Percentiles rank a stretch among this genome's conserved stretches.
Conservation (phyloP, 2,113 vertebrate genomes). For the Sakesphorus luctuosus region DNA sequence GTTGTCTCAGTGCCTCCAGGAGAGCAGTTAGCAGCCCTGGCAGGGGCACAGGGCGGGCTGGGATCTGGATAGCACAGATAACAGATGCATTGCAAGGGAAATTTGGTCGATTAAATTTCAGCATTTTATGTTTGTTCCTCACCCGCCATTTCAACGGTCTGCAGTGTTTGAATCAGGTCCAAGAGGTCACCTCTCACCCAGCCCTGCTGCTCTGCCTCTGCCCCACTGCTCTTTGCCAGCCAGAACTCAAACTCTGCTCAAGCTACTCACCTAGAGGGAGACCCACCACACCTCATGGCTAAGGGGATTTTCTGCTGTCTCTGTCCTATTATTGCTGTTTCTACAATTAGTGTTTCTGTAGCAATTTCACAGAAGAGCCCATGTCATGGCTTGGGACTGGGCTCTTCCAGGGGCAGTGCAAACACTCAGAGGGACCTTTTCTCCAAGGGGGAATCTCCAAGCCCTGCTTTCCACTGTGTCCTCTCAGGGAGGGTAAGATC, state of each 20-base stretch:
- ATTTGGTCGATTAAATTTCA: conserved; percentile 53
- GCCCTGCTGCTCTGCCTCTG: conserved; percentile 16
- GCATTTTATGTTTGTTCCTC: conserved; percentile 39
- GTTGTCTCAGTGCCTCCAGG: neutral
- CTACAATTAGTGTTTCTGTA: neutral
- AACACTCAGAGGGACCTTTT: neutral
- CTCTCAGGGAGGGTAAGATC: neutral
- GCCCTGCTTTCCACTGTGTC: fast-evolving
- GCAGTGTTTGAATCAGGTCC: neutral
- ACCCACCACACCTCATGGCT: neutral
- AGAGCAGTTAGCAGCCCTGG: neutral
- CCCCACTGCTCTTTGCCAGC: neutral
- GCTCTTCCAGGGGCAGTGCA: neutral
- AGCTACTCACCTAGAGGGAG: neutral
- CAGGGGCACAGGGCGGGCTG: conserved; percentile 28
- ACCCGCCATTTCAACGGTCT: conserved; percentile 33
- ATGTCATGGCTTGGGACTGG: neutral
- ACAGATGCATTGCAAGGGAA: conserved; percentile 45
- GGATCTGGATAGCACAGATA: conserved; percentile 52
- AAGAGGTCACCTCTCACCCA: conserved; percentile 8
- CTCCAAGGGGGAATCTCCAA: neutral
- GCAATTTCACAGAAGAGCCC: neutral
- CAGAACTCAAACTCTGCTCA: neutral
- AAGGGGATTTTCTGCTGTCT: fast-evolving
- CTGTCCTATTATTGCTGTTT: neutral